Conservation (phyloP, 1,140 invertebrate genomes). For the Platyura marginata region DNA sequence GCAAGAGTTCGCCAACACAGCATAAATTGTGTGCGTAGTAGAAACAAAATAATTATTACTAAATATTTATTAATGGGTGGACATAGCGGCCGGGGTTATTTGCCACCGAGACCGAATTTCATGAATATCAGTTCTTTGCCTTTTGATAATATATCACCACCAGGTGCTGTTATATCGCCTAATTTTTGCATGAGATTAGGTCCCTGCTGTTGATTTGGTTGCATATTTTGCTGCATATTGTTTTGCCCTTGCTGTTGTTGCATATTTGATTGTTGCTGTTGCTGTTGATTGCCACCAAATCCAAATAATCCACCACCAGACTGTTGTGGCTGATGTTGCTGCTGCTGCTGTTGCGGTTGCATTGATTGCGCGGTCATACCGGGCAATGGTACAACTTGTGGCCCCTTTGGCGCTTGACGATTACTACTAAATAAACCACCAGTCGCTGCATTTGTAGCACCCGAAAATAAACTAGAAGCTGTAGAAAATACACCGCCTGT, state of each 20-base stretch:
- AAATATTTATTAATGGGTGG: background rate
- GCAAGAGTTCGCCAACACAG: background rate
- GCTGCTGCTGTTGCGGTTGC: slow-evolving; percentile 25
- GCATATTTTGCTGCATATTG: slow-evolving; percentile 1
- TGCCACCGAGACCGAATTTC: slow-evolving; percentile 69
- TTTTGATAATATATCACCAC: slow-evolving; percentile 69
- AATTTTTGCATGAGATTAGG: slow-evolving; percentile 16
- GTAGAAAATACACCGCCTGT: slow-evolving; percentile 23
- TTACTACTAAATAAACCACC: slow-evolving; percentile 24
- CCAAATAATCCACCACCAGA: slow-evolving; percentile 12
- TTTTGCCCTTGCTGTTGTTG: slow-evolving; percentile 10
- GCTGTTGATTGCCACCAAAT: slow-evolving; percentile 12
- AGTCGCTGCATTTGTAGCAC: slow-evolving; percentile 26
- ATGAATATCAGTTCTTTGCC: slow-evolving; percentile 81
- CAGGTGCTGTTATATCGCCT: slow-evolving; percentile 55
- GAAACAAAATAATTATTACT: background rate
- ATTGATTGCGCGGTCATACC: slow-evolving; percentile 8
- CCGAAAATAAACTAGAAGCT: slow-evolving; percentile 23
- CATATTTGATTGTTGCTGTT: slow-evolving; percentile 9
- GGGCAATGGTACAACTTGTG: slow-evolving; percentile 20
- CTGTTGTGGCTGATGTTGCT: slow-evolving; percentile 9
- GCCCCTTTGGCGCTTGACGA: slow-evolving; percentile 23
- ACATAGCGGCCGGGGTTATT: slow-evolving; percentile 32
- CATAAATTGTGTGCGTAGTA: background rate
- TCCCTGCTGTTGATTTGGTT: slow-evolving; percentile 12